Evolutionary conservation across 2,113 vertebrate genomes (phyloP).

Genomic region (Marcusenius ussheri): DNA sequence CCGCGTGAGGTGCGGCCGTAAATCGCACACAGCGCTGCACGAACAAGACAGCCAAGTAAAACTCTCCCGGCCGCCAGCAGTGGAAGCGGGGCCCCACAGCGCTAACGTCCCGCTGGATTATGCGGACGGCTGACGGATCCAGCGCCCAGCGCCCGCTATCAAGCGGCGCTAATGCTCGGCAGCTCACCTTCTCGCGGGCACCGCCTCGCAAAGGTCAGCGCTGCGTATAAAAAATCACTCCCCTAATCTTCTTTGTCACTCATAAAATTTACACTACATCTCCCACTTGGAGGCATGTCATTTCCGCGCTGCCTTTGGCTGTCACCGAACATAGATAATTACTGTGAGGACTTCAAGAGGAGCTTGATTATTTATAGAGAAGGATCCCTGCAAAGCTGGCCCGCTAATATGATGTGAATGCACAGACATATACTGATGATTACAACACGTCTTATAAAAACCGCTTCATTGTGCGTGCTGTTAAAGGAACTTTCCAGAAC

Average conservation of each 20-base stretch:
- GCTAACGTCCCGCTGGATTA: background rate
- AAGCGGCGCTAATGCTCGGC: background rate
- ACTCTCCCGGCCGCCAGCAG: background rate
- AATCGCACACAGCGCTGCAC: background rate
- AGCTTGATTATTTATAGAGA: conserved; percentile 68
- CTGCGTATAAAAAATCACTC: conserved; percentile 58
- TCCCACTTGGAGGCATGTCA: conserved; percentile 68
- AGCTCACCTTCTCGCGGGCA: conserved; percentile 39
- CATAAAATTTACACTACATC: conserved; percentile 75
- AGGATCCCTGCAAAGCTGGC: conserved; percentile 33
- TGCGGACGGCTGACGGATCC: background rate
- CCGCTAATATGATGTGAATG: conserved; percentile 53
- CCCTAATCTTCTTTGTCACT: conserved; percentile 72
- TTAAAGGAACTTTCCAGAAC: background rate
- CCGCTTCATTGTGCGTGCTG: background rate
- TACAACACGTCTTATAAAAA: background rate
- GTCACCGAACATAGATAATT: conserved; percentile 68
- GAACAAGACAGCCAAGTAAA: background rate
- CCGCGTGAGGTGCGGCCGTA: background rate
- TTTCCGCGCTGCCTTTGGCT: conserved; percentile 62
- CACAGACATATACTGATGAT: background rate
- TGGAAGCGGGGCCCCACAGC: background rate
- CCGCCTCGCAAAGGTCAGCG: conserved; percentile 56
- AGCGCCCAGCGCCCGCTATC: background rate
- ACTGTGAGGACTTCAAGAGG: conserved; percentile 57